Percentiles rank a stretch among this genome's conserved stretches.
phyloP scores from a whole-genome alignment of 1,140 invertebrate genomes.

The Conopomorpha cramerella region DNA sequence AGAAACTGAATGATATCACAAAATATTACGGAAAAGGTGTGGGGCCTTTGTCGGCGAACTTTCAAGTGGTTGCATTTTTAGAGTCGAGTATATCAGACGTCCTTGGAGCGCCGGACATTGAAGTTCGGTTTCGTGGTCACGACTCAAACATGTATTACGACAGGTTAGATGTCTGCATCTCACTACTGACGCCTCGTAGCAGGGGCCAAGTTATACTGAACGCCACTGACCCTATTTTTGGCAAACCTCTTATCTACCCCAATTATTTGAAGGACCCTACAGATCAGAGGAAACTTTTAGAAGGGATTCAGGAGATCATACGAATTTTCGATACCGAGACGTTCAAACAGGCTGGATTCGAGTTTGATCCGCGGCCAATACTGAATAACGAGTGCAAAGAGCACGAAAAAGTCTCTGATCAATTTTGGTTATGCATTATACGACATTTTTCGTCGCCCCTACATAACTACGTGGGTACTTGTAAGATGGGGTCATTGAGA shows the following conservation, averaged over 20 bases:
- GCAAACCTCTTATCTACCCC: slow-evolving; percentile 76
- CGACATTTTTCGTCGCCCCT: slow-evolving; percentile 65
- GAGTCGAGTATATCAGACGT: slow-evolving; percentile 65
- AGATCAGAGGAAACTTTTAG: slow-evolving; percentile 73
- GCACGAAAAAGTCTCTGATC: slow-evolving; percentile 62
- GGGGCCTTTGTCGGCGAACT: slow-evolving; percentile 62
- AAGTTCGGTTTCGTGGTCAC: slow-evolving; percentile 61
- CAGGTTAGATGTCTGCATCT: slow-evolving; percentile 65
- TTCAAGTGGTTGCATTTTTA: slow-evolving; percentile 65
- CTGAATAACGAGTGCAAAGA: slow-evolving; percentile 59
- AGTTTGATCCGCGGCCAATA: slow-evolving; percentile 42
- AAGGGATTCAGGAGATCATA: slow-evolving; percentile 64
- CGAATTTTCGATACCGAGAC: slow-evolving; percentile 59
- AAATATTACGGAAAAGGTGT: slow-evolving; percentile 54
- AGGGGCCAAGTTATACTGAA: slow-evolving; percentile 69
- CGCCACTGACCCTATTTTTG: slow-evolving; percentile 70
- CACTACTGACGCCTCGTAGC: slow-evolving; percentile 74
- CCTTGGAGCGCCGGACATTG: slow-evolving; percentile 59
- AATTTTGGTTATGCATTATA: slow-evolving; percentile 79
- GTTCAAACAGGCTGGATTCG: slow-evolving; percentile 49
- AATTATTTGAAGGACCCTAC: slow-evolving; percentile 78
- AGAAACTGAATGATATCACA: slow-evolving; percentile 58
- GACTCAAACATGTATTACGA: slow-evolving; percentile 65
- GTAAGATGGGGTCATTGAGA: slow-evolving; percentile 74
- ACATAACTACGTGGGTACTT: slow-evolving; percentile 75